Evolutionary conservation across 2,797 vertebrate genomes (phyloP), one percentile per base, ranked within the genome.

Genomic region (Falco biarmicus): DNA sequence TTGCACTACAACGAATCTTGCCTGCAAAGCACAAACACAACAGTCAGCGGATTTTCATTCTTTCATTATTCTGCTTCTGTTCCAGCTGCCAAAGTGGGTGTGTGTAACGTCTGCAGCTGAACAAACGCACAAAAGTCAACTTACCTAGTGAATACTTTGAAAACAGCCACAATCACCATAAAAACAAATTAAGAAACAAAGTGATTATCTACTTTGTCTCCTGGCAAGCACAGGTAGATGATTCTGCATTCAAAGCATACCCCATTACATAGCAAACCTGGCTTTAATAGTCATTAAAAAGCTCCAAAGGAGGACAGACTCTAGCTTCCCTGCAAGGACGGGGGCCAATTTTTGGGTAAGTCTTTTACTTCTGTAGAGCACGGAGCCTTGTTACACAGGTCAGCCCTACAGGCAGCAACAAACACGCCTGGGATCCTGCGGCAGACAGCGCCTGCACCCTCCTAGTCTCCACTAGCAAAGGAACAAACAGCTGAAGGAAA

Each of bases 1-100:
- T 14, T 70, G 64, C 54, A 85, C 81, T 61, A 31, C 50, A 82
- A 76, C 0, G 0, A 80, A 78, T 87, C 32, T 57, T 75, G 90
- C 75, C 64, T 92, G 65, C 82, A 93, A 89, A 93, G 48, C 87
- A 89, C 68, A 92, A 80, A 81, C 34, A 24, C 31, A 66, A 68
- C 53, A 48, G 57, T 68, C 84, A 93, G 77, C 64, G 93, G 68
- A 61, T 89, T 91, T 84, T 90, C 79, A 81, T 93, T 90, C 80
- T 90, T 65, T 28, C 37, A 48, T 61, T 90, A 94, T 80, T 92
- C 68, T 83, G 76, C 65, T 86, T 71, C 89, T 94, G 68, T 80
- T 78, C 45, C 47, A 89, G 41, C 60, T 93, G 75, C 60, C 64
- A 83, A 66, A 92, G 76, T 0, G 1, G 50, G 43, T 54, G 53